Conservation (phyloP, 2,797 vertebrate genomes). For the Catamblyrhynchus diadema region DNA sequence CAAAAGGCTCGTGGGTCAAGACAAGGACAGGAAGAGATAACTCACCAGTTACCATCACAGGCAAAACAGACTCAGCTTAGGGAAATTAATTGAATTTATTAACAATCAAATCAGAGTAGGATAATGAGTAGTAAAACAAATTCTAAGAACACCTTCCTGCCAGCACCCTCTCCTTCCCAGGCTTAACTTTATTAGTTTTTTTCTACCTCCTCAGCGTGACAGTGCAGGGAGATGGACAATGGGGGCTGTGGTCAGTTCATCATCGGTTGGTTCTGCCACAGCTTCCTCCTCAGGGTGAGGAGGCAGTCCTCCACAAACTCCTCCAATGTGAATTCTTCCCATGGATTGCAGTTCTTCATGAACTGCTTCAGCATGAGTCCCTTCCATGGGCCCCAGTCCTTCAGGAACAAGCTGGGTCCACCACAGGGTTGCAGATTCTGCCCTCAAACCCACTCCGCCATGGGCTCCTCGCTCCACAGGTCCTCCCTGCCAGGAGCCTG, state of each 20-base stretch:
- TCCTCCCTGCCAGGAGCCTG: neutral
- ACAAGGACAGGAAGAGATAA: neutral
- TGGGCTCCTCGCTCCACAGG: neutral
- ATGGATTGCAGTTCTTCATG: neutral
- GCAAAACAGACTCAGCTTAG: neutral
- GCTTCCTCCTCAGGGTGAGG: neutral
- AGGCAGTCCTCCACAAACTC: neutral
- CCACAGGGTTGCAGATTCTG: neutral
- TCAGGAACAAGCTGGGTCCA: neutral
- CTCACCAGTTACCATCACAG: neutral
- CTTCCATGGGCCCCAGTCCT: neutral
- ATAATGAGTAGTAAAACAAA: neutral
- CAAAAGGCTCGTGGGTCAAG: neutral
- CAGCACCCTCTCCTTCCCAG: neutral
- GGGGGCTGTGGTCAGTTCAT: neutral
- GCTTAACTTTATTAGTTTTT: neutral
- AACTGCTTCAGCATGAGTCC: neutral
- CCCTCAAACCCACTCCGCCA: rapidly evolving
- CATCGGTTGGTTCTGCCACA: neutral
- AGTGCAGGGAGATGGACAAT: neutral
- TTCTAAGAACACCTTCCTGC: neutral
- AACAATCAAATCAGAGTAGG: neutral
- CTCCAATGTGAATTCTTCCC: neutral
- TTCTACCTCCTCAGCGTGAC: neutral
- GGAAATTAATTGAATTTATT: neutral